Evolutionary conservation across 2,113 vertebrate genomes (phyloP), one percentile per base, ranked within the genome.

Genomic region (Addax nasomaculatus): DNA sequence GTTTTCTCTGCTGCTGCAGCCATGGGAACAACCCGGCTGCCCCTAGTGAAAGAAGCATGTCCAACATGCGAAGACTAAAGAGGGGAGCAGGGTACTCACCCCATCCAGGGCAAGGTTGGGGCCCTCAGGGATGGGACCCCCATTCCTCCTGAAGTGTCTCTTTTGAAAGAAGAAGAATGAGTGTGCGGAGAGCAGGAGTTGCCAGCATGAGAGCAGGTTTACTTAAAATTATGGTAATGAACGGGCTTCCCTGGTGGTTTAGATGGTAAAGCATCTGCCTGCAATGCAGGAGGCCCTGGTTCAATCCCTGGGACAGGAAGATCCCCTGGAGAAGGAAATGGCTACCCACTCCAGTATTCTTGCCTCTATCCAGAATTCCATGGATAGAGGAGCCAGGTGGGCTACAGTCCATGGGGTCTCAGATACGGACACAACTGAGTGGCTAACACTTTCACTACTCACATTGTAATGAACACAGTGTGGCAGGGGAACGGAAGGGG

Each of bases 11-110:
- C 76, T 49, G 8, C 39, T 12, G 47, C 8, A 33, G 81, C 55
- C 49, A 8, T 27, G 95, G 43, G 79, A 36, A 51, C 33, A 23
- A 36, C 30, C 51, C 2, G 16, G 85, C 23, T 8, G 15, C 2
- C 8, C 53, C 27, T 47, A 27, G 21, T 14, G 88, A 57, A 86
- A 30, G 17, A 85, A 79, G 78, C 13, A 79, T 1, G 2, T 9
- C 21, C 7, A 2, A 60, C 3, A 25, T 0, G 7, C 4, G 53
- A 13, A 11, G 53, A 47, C 27, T 9, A 8, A 7, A 3, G 5
- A 5, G 2, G 36, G 47, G 30, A 58, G 12, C 14, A 33, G 80
- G 30, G 19, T 11, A 23, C 64, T 88, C 16, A 0, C 29, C 43
- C 70, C 55, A 27, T 2, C 23, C 33, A n/a, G 81, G 43, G 27